phyloP scores from a whole-genome alignment of 2,113 vertebrate genomes.

The Antechinus flavipes region DNA sequence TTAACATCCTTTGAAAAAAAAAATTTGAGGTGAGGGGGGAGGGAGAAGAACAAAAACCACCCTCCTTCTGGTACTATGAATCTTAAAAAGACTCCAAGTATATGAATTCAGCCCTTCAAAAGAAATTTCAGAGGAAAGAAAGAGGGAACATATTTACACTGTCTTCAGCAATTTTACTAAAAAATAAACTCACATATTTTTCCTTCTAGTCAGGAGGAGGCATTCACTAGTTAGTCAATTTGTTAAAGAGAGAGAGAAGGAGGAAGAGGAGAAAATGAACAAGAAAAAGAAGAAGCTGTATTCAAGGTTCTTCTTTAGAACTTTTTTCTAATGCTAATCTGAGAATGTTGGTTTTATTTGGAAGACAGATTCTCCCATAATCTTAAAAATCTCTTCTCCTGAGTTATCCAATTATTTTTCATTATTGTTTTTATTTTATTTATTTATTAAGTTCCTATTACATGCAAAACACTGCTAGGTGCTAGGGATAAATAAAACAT shows the following conservation, averaged over 20 bases:
- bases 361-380: not conserved
- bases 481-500: not conserved
- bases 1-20: constrained; percentile 60
- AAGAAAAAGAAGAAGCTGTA: not conserved
- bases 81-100: constrained; percentile 50
- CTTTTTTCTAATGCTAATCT: constrained; percentile 43
- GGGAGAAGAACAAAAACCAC: constrained; percentile 36
- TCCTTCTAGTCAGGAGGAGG: not conserved
- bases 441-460: not conserved
- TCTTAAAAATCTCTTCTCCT: not conserved
- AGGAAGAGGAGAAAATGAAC: too few species aligned
- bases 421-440: not conserved
- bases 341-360: constrained; percentile 24
- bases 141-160: not conserved
- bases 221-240: not conserved
- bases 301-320: constrained; percentile 3
- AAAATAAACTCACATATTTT: not conserved
- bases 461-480: not conserved
- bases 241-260: not conserved
- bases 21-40: not conserved
- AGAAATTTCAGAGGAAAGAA: constrained; percentile 47
- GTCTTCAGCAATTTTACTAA: constrained; percentile 16
- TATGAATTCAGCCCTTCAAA: constrained; percentile 64
- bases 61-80: constrained; percentile 69
- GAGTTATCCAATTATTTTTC: not conserved